A percentile compares a stretch with the other conserved stretches of the same genome.
phyloP scores from a whole-genome alignment of 2,888 invertebrate genomes.

The Danaus chrysippus region DNA sequence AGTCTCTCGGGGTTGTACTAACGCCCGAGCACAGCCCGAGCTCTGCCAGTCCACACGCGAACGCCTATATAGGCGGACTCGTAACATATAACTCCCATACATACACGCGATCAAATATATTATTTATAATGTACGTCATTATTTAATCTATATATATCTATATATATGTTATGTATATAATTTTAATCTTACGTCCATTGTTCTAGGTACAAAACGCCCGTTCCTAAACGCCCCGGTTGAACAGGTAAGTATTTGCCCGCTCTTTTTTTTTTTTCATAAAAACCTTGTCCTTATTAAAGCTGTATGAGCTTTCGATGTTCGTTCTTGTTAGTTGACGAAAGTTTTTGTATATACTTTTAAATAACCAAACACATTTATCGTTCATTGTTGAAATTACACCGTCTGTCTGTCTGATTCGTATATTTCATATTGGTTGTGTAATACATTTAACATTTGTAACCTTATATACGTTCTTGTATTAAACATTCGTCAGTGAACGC shows the following conservation, averaged over 20 bases:
- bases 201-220: conserved; percentile 56
- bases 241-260: conserved; percentile 51
- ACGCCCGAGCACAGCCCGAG: conserved; percentile 57
- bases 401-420: too few relatives aligned
- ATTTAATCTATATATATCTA: not conserved
- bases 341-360: too few relatives aligned
- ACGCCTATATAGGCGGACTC: conserved; percentile 46
- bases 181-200: conserved; percentile 46
- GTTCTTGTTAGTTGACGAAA: too few relatives aligned
- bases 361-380: too few relatives aligned
- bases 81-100: conserved; percentile 29
- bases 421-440: too few relatives aligned
- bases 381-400: too few relatives aligned
- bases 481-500: conserved; percentile 30
- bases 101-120: conserved; percentile 42
- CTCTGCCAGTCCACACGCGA: conserved; percentile 62
- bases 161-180: conserved; percentile 29
- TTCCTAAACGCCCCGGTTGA: conserved; percentile 43
- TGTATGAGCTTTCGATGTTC: conserved; percentile 6
- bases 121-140: conserved; percentile 48
- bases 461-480: too few relatives aligned
- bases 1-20: conserved; percentile 70
- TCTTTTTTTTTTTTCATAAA: conserved; percentile 29
- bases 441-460: too few relatives aligned
- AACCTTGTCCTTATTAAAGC: conserved; percentile 16